Evolutionary conservation across 2,888 invertebrate species (phyloP).

Genomic region (Isotomurus palustris): DNA sequence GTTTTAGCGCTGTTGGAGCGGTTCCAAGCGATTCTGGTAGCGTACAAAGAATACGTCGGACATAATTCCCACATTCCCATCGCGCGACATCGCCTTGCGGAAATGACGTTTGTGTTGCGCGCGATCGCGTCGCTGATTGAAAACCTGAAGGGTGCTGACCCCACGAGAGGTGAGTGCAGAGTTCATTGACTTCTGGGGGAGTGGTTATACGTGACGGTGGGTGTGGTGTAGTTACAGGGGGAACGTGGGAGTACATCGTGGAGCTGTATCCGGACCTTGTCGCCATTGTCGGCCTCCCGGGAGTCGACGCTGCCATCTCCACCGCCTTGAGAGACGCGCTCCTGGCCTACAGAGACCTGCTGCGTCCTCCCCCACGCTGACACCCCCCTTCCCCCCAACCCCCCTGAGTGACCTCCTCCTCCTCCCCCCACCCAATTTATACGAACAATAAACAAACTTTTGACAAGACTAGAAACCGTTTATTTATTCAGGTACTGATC

Average conservation of each 20-base stretch:
- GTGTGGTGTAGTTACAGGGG: constrained; percentile 74
- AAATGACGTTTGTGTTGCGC: constrained; percentile 92
- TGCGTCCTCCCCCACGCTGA: constrained; percentile 59
- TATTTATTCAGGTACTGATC: too few relatives aligned
- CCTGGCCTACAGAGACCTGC: constrained; percentile 77
- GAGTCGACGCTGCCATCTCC: constrained; percentile 59
- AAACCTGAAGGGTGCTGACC: constrained; percentile 86
- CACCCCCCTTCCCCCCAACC: too few relatives aligned
- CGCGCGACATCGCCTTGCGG: constrained; percentile 83
- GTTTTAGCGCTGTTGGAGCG: constrained; percentile 87
- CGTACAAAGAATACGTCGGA: constrained; percentile 78
- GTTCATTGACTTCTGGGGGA: too few relatives aligned
- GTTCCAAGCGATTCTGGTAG: constrained; percentile 85
- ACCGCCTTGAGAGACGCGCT: constrained; percentile 76
- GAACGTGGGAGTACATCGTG: constrained; percentile 90
- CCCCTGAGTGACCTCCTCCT: too few relatives aligned
- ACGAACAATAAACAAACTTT: too few relatives aligned
- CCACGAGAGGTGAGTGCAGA: constrained; percentile 77
- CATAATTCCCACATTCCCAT: constrained; percentile 79
- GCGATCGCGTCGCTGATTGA: constrained; percentile 87
- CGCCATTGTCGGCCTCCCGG: constrained; percentile 67
- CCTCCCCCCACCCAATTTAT: too few relatives aligned
- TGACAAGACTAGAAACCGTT: too few relatives aligned
- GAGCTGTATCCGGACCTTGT: constrained; percentile 85
- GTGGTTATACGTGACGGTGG: too few relatives aligned